Conservation (phyloP, 2,113 vertebrate species). For the Bothrops jararaca region DNA sequence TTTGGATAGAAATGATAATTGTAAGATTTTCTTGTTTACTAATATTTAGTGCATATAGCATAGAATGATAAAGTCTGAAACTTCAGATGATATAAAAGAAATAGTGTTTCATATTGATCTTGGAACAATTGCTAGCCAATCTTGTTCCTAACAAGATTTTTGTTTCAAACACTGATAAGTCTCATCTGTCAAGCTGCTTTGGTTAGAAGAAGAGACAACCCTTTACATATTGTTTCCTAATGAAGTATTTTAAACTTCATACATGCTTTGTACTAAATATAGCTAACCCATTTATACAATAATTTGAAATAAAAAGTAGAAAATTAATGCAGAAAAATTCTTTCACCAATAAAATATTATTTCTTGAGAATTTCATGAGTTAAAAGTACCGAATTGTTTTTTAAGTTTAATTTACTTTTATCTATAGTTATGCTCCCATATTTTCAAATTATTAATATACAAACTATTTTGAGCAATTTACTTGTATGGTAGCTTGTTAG, state of each 20-base stretch:
- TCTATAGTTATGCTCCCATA: conserved; percentile 17
- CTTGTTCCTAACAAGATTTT: neutral
- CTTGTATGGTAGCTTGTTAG: conserved; percentile 45
- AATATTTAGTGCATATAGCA: neutral
- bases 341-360: neutral
- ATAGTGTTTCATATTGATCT: conserved; percentile 22
- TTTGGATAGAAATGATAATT: neutral
- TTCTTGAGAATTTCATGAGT: neutral
- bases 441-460: conserved; percentile 25
- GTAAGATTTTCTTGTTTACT: conserved; percentile 14
- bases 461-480: neutral
- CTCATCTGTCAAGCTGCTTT: neutral
- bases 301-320: neutral
- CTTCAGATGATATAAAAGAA: neutral
- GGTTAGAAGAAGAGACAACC: neutral
- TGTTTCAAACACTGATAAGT: neutral
- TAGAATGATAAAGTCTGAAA: conserved; percentile 17
- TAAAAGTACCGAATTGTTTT: neutral
- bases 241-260: neutral
- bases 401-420: neutral
- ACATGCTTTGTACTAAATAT: neutral
- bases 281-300: neutral
- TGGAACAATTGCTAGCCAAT: neutral
- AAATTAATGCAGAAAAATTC: neutral
- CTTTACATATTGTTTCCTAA: neutral